Percentiles rank a stretch among this genome's conserved stretches.
These are phyloP conservation scores for Cygnus atratus DNA, from an alignment of 2,113 vertebrate species.

Conservation along the genomic window DNA sequence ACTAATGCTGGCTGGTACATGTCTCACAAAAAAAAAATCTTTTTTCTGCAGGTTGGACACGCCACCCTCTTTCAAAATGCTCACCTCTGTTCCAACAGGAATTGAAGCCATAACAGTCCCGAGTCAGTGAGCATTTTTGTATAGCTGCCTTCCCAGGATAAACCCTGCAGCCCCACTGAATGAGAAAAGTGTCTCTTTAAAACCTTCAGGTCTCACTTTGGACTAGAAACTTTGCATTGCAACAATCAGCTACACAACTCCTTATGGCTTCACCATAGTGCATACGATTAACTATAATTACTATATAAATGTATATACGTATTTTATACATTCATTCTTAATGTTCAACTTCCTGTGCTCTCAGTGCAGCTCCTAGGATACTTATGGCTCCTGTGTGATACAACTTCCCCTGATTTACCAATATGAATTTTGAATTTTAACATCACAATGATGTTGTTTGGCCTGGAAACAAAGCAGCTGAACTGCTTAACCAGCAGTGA, in stretches of 20 bases:
- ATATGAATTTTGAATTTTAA: not conserved
- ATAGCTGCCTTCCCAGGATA: not conserved
- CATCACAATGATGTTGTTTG: not conserved
- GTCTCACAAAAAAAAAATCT: not conserved
- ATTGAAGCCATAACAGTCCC: not conserved
- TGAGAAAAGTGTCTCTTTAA: not conserved
- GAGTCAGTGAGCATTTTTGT: not conserved
- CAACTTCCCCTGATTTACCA: not conserved
- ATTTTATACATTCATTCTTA: not conserved
- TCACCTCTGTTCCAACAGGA: not conserved
- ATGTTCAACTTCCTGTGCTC: not conserved
- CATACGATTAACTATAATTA: not conserved
- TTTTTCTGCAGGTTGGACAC: not conserved
- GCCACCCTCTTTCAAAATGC: not conserved
- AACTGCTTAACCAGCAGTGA: not conserved
- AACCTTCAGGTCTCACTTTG: not conserved
- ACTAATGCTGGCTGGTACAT: not conserved
- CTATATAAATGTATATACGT: not conserved
- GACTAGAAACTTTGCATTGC: not conserved
- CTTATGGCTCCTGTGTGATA: not conserved
- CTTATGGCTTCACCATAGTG: not conserved
- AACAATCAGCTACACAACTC: not conserved
- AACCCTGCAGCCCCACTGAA: not conserved
- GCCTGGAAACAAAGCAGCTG: not conserved
- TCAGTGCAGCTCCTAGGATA: not conserved